phyloP scores from a whole-genome alignment of 2,797 vertebrate genomes.

The Philypnodon macrostomus region DNA sequence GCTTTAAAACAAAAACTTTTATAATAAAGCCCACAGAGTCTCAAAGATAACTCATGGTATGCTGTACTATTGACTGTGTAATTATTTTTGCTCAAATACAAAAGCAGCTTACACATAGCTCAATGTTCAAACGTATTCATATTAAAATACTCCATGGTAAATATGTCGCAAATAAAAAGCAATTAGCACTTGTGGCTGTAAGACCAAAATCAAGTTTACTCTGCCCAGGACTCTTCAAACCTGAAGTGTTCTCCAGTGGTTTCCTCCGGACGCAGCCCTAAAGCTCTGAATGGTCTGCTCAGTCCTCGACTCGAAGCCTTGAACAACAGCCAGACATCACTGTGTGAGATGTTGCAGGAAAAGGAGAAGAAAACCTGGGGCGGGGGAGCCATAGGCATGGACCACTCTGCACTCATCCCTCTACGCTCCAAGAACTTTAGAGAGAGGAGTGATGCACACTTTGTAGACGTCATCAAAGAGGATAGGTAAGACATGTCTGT shows the following conservation, averaged over 20 bases:
- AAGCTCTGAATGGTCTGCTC: constrained; percentile 89
- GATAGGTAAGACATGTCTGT: constrained; percentile 92
- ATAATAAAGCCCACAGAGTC: too few relatives aligned
- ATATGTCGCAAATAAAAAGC: too few relatives aligned
- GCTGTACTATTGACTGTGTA: too few relatives aligned
- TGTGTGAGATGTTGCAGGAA: constrained; percentile 95
- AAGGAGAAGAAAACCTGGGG: constrained; percentile 87
- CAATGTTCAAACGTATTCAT: too few relatives aligned
- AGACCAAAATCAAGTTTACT: too few relatives aligned
- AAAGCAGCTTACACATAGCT: too few relatives aligned
- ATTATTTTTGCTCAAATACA: too few relatives aligned
- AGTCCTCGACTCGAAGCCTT: constrained; percentile 85
- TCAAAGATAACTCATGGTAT: too few relatives aligned
- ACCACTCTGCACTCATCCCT: constrained; percentile 92
- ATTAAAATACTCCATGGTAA: too few relatives aligned
- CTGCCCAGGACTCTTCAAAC: constrained; percentile 47
- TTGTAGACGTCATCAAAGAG: constrained; percentile 98
- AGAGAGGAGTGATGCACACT: constrained; percentile 95
- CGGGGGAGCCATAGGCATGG: constrained; percentile 78
- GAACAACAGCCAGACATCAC: constrained; percentile 91
- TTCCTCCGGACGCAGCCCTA: constrained; percentile 78
- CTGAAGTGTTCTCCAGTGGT: constrained; percentile 55
- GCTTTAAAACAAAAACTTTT: too few relatives aligned
- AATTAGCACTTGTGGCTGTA: too few relatives aligned
- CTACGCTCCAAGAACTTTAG: constrained; percentile 95